Evolutionary conservation across 2,113 vertebrate genomes (phyloP), one percentile per base, ranked within the genome.

Genomic region (Pelecanus crispus): DNA sequence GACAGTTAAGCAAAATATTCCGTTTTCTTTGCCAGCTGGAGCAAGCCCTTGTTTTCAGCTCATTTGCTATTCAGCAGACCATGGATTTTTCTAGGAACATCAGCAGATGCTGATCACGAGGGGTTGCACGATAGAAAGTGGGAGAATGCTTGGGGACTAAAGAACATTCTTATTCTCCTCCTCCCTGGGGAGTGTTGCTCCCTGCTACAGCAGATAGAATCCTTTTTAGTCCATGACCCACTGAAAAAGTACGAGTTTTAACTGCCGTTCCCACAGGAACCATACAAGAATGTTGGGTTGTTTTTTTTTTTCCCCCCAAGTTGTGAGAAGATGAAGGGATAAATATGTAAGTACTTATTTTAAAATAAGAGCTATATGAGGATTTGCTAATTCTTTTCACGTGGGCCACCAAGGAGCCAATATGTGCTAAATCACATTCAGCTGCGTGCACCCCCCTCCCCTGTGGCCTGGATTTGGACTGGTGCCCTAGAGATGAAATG

Each of bases 11-110:
- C 92, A 90, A 91, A 93, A 92, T 73, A 90, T 96, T 97, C 97
- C 94, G 4, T 40, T 62, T 91, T 11, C 96, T 38, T 16, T 93
- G 97, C 97, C 97, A 97, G 96, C 95, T 97, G 97, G 95, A 97
- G 91, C 74, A 34, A 36, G 50, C 22, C 86, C 59, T 85, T 56
- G 88, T 63, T 88, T 65, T 17, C 90, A 91, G 75, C 88, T 94
- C 94, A 44, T 81, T 92, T 88, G 88, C 87, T 90, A 8, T 59
- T 52, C 88, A 78, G 59, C 82, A 74, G 88, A 92, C 13, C 90
- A 2, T 63, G 72, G 95, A 53, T 61, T 95, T 92, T 92, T 96
- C 95, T 94, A 96, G 96, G 95, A 96, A 96, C 81, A 81, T 68
- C 90, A 90, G 92, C 86, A 92, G 86, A 81, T 67, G 86, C 92